phyloP scores from a whole-genome alignment of 2,797 vertebrate species.

The Ceryle rudis region DNA sequence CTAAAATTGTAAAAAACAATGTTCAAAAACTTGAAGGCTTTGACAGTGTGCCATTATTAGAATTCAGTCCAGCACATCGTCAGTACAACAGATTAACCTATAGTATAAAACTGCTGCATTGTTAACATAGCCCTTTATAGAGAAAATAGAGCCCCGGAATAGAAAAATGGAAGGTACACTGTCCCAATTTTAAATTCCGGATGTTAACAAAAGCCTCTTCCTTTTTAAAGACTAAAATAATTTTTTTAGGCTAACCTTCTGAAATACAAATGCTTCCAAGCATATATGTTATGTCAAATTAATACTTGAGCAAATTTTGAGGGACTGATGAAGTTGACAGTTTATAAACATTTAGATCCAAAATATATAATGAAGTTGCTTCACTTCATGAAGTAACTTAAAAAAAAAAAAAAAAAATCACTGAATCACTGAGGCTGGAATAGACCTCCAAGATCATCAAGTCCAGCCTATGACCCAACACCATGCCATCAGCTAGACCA shows the following conservation, averaged over 20 bases:
- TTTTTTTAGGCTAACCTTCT: not conserved
- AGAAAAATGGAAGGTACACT: not conserved
- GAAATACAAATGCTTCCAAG: not conserved
- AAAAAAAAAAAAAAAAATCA: not conserved
- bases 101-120: accelerated
- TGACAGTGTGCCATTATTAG: not conserved
- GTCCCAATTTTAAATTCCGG: not conserved
- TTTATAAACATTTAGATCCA: not conserved
- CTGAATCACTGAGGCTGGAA: too few relatives aligned
- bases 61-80: not conserved
- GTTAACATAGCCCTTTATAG: not conserved
- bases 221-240: not conserved
- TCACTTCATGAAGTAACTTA: not conserved
- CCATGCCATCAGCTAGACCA: too few relatives aligned
- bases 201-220: not conserved
- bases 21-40: not conserved
- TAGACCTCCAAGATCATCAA: too few relatives aligned
- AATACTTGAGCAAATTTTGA: not conserved
- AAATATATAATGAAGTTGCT: not conserved
- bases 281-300: not conserved
- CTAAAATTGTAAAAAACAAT: not conserved
- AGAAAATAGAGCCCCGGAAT: not conserved
- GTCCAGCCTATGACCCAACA: too few relatives aligned
- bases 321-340: not conserved
- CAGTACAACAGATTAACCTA: not conserved